phyloP scores from a whole-genome alignment of 2,113 vertebrate genomes.

The Colius striatus region DNA sequence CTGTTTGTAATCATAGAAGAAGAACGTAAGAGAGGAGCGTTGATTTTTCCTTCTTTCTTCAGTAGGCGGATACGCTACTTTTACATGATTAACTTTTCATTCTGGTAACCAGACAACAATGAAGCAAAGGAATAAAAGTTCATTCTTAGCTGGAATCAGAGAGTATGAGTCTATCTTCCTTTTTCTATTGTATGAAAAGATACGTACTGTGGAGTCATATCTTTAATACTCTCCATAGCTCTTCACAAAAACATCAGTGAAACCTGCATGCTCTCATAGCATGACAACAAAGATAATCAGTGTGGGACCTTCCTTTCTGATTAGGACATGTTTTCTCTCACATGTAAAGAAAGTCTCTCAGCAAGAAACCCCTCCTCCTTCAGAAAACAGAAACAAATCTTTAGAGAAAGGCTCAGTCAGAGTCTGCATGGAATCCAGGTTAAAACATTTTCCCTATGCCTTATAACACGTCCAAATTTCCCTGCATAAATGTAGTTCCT shows the following conservation, averaged over 20 bases:
- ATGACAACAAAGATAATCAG: conserved; percentile 54
- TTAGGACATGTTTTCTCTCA: conserved; percentile 21
- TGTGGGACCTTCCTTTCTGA: conserved; percentile 43
- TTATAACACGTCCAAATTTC: conserved; percentile 4
- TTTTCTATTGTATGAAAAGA: neutral
- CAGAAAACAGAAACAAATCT: conserved; percentile 60
- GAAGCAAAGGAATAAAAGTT: neutral
- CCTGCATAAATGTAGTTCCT: neutral
- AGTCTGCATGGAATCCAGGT: conserved; percentile 45
- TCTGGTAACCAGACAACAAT: neutral
- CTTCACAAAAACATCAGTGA: conserved; percentile 36
- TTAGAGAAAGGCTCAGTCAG: conserved; percentile 58
- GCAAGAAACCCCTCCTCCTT: conserved; percentile 21
- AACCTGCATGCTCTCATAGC: conserved; percentile 42
- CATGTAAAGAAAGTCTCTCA: conserved; percentile 23
- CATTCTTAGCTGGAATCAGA: neutral
- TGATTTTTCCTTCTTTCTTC: conserved; percentile 10
- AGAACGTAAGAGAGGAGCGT: neutral
- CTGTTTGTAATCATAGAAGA: neutral
- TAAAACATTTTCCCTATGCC: conserved; percentile 47
- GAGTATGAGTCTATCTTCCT: neutral
- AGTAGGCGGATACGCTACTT: neutral
- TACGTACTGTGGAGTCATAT: neutral
- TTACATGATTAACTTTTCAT: conserved; percentile 29
- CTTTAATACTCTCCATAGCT: neutral